These are phyloP conservation scores for Eristalis pertinax DNA, from an alignment of 2,888 invertebrate genomes.

Conservation along the genomic window DNA sequence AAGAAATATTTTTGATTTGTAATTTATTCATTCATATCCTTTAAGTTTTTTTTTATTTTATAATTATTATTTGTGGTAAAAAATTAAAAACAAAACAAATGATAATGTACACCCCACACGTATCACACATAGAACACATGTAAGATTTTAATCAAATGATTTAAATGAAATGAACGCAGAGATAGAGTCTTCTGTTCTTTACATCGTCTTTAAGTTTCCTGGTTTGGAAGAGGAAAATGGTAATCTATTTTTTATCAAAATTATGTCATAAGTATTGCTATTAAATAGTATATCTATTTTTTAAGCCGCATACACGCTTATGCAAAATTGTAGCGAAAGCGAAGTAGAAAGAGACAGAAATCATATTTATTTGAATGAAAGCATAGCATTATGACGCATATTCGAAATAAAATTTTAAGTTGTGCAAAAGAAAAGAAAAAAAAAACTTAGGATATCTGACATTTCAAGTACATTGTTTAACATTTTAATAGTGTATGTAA, in stretches of 20 bases:
- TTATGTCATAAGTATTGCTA: conserved; percentile 54
- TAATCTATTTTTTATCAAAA: conserved; percentile 30
- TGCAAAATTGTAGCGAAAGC: conserved; percentile 3
- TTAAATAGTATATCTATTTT: conserved; percentile 55
- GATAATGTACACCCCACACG: conserved; percentile 44
- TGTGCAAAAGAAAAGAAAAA: conserved; percentile 18
- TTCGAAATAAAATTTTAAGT: conserved; percentile 29
- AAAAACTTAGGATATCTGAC: background rate
- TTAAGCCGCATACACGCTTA: conserved; percentile 30
- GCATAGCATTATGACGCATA: conserved; percentile 25
- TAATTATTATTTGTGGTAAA: conserved; percentile 37
- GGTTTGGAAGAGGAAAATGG: conserved; percentile 38
- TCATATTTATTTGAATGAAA: conserved; percentile 43
- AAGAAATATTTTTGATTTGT: conserved; percentile 41
- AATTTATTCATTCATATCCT: conserved; percentile 62
- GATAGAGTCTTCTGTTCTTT: conserved; percentile 18
- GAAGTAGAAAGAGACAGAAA: background rate
- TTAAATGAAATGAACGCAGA: background rate
- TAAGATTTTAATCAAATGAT: conserved; percentile 3
- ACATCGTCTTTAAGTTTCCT: conserved; percentile 21
- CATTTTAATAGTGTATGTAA: background rate
- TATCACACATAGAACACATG: conserved; percentile 12
- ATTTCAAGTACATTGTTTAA: conserved; percentile 18
- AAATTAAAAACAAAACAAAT: conserved; percentile 17
- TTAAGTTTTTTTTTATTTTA: conserved; percentile 52